phyloP scores from a whole-genome alignment of 2,113 vertebrate species.

The Cygnus buccinator region DNA sequence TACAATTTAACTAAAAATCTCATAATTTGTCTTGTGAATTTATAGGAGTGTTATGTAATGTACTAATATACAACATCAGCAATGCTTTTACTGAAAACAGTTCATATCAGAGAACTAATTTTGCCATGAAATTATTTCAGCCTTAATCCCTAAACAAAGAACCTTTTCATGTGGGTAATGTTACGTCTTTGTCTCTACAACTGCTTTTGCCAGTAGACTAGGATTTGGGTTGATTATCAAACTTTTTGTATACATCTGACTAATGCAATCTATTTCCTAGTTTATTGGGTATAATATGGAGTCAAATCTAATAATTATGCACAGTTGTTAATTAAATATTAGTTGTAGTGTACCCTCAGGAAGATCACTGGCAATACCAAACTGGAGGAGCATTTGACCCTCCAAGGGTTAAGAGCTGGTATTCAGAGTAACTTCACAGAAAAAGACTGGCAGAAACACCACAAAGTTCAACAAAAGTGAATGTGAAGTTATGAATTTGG shows the following conservation, averaged over 20 bases:
- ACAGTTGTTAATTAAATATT: neutral
- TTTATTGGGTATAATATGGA: neutral
- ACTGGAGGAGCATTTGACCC: fast-evolving
- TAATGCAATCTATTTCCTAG: neutral
- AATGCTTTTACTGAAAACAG: neutral
- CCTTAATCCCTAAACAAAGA: neutral
- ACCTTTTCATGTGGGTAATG: neutral
- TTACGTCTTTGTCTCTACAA: neutral
- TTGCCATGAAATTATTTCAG: neutral
- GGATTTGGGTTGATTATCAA: neutral
- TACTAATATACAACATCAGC: neutral
- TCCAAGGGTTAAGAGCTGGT: neutral
- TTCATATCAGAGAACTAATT: neutral
- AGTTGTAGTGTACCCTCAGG: neutral
- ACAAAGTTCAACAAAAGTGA: neutral
- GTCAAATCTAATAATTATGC: neutral
- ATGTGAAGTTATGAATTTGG: neutral
- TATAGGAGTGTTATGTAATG: neutral
- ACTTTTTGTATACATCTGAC: neutral
- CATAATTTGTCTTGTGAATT: neutral
- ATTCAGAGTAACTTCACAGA: neutral
- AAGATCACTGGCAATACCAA: neutral
- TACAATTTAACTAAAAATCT: neutral
- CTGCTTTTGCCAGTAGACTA: neutral
- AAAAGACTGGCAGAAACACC: neutral